A percentile compares a stretch with the other conserved stretches of the same genome.
These are phyloP conservation scores for Vireo altiloquus DNA, from an alignment of 2,113 vertebrate genomes.

Conservation along the genomic window DNA sequence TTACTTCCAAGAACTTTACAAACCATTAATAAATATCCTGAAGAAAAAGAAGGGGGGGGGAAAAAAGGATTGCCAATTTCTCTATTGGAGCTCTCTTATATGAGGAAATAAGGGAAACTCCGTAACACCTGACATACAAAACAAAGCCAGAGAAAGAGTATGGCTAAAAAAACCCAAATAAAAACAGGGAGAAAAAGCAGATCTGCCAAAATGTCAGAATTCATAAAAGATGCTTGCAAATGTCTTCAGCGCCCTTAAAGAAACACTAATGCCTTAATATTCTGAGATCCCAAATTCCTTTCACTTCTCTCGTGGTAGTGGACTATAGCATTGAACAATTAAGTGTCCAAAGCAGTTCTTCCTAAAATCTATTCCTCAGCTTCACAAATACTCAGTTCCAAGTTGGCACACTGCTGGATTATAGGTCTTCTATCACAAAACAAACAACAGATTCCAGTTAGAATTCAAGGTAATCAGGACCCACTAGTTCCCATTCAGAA, in stretches of 20 bases:
- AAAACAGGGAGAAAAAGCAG: not conserved
- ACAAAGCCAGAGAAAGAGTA: not conserved
- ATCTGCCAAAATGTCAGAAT: not conserved
- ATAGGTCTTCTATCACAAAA: not conserved
- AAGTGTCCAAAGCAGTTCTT: not conserved
- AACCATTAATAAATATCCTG: not conserved
- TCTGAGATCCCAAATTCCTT: not conserved
- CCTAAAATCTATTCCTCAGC: not conserved
- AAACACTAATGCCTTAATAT: not conserved
- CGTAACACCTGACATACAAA: rapidly evolving
- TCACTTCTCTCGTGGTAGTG: not conserved
- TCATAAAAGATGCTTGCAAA: not conserved
- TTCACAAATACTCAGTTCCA: not conserved
- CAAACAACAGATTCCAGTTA: not conserved
- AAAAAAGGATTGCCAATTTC: not conserved
- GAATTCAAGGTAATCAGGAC: not conserved
- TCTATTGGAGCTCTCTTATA: not conserved
- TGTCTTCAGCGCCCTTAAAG: not conserved
- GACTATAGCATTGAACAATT: rapidly evolving
- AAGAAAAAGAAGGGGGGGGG: not conserved
- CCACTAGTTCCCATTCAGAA: not conserved
- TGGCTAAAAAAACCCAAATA: rapidly evolving
- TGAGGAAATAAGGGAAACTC: not conserved
- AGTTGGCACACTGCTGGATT: not conserved
- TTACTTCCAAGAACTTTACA: not conserved